Evolutionary conservation across 2,888 invertebrate genomes (phyloP).

Genomic region (Laspeyria flexula): DNA sequence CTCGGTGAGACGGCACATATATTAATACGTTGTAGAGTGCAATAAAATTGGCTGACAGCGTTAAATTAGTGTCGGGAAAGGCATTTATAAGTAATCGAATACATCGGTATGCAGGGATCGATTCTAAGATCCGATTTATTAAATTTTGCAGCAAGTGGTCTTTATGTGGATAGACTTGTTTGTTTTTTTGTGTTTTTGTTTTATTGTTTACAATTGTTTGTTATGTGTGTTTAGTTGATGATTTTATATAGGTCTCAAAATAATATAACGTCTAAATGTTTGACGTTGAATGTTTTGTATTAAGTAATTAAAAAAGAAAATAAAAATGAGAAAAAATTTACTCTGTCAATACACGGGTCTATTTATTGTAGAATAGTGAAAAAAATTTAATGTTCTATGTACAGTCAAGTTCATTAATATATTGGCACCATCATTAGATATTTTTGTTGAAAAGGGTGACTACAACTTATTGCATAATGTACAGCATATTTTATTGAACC

Average conservation of each 20-base stretch:
- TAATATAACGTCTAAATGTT: too few species aligned
- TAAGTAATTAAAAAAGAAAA: too few species aligned
- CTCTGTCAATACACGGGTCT: too few species aligned
- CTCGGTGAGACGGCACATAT: conserved; percentile 58
- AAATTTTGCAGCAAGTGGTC: conserved; percentile 52
- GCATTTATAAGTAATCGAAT: conserved; percentile 83
- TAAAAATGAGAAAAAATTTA: too few species aligned
- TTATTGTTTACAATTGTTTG: background rate
- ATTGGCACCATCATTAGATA: too few species aligned
- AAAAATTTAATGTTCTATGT: too few species aligned
- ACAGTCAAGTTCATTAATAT: too few species aligned
- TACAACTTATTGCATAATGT: too few species aligned
- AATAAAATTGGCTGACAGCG: conserved; percentile 74
- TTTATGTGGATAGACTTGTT: conserved; percentile 41
- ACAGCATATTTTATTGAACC: too few species aligned
- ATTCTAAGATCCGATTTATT: conserved; percentile 66
- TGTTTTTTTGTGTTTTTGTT: conserved; percentile 17
- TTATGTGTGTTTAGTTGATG: background rate
- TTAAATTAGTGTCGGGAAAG: conserved; percentile 77
- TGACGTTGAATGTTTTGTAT: too few species aligned
- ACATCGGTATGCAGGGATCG: conserved; percentile 72
- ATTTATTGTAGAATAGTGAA: too few species aligned
- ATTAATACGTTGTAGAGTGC: conserved; percentile 62
- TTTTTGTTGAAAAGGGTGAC: too few species aligned
- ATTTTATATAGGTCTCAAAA: background rate